Evolutionary conservation across 2,113 vertebrate species (phyloP).

Genomic region (Aegithalos caudatus): DNA sequence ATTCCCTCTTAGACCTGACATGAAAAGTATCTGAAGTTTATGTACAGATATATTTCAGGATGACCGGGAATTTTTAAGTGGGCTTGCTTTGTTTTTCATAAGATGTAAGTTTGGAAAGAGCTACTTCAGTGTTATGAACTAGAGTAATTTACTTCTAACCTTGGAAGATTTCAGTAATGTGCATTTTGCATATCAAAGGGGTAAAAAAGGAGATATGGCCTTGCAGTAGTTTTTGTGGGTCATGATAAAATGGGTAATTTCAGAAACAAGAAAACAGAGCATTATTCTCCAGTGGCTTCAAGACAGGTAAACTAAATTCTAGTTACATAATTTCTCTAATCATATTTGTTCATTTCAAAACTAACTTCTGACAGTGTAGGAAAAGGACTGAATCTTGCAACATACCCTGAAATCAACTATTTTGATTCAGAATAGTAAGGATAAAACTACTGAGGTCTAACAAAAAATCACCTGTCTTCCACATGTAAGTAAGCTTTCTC

Average conservation of each 20-base stretch:
- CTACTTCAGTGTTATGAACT: not conserved
- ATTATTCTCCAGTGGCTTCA: not conserved
- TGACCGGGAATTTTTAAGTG: not conserved
- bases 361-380: not conserved
- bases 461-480: not conserved
- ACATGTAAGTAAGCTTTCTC: not conserved
- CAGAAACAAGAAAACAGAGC: not conserved
- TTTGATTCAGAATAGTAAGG: not conserved
- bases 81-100: not conserved
- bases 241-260: not conserved
- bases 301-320: not conserved
- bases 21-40: not conserved
- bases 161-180: not conserved
- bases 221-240: not conserved
- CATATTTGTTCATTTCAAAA: not conserved
- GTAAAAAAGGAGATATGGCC: not conserved
- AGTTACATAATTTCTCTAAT: not conserved
- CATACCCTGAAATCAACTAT: not conserved
- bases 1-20: not conserved
- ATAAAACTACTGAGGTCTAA: not conserved
- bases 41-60: not conserved
- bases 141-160: not conserved
- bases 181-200: not conserved
- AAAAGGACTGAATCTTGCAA: not conserved
- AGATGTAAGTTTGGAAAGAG: not conserved